These are phyloP conservation scores for Burhinus bistriatus DNA, from an alignment of 2,113 vertebrate genomes.

Conservation along the genomic window DNA sequence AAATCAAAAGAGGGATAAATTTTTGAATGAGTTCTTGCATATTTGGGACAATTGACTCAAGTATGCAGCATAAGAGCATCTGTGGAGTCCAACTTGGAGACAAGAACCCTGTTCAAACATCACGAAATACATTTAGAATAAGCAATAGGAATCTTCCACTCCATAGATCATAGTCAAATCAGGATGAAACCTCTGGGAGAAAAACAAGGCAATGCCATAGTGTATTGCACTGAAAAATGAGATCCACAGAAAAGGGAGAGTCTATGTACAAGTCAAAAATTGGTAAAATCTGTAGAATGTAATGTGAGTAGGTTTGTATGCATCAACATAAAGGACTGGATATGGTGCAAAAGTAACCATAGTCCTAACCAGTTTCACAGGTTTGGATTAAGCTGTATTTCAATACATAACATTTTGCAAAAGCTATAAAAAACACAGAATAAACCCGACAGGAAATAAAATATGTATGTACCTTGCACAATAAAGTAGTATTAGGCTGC, in stretches of 20 bases:
- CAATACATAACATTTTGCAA: background rate
- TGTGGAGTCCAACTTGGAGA: background rate
- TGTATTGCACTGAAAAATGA: background rate
- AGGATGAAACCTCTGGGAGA: background rate
- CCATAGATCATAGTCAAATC: background rate
- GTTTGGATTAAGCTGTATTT: background rate
- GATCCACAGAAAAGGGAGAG: background rate
- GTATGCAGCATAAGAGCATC: background rate
- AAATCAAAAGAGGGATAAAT: background rate
- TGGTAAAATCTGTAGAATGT: background rate
- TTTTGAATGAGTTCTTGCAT: background rate
- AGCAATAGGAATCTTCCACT: background rate
- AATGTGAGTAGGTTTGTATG: background rate
- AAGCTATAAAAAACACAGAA: background rate
- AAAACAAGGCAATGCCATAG: background rate
- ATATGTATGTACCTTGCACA: background rate
- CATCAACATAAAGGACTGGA: background rate
- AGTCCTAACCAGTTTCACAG: background rate
- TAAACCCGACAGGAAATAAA: background rate
- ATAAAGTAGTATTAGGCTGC: background rate
- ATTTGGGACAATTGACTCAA: background rate
- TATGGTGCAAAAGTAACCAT: background rate
- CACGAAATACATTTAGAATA: background rate
- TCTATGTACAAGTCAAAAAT: background rate
- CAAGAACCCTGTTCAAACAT: background rate